Base-by-base conservation (phyloP, 2,888 invertebrate genomes). In the Pocota personata region DNA sequence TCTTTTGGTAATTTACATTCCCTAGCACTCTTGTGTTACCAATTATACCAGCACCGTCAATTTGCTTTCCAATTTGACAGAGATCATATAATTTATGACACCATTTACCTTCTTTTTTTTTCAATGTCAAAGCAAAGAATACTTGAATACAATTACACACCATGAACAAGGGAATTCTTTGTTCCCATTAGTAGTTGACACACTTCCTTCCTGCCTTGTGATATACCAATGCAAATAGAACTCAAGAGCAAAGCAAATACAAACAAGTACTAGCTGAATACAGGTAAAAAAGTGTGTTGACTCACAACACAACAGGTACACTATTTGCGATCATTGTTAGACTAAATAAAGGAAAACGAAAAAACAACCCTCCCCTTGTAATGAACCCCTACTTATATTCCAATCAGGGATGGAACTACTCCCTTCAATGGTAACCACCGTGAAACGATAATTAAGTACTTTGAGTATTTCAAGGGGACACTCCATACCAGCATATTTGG, bases 61-160 rank as follows among this genome's bases (percentile, higher is more conserved):
- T 19, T 40, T 30, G 52, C 50, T 30, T 50, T 48, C n/a, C 43
- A 52, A 57, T 30, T 37, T 50, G 73, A 60, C 73, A 73, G 37
- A 50, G 50, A 60, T 73, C 73, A 62, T 62, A 73, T 62, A 73
- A 73, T 73, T 73, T 62, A 73, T 52, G 73, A 52, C 73, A 73
- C 27, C 73, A 55, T 55, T 62, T 55, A 37, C 52, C 60, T 55
- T 10, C n/a, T n/a, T n/a, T n/a, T n/a, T n/a, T n/a, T 12, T 52
- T 43, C 40, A 73, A 62, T 40, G 73, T 32, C 75, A 37, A 43
- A 43, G 60, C 16, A 14, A 50, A 60, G 72, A 60, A 50, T 16
- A 50, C 19, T 32, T 72, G 52, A 52, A 46, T 66, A 46, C 14
- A 43, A 73, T 35, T 55, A 32, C 12, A 32, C 12, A 48, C 1